phyloP scores from a whole-genome alignment of 2,797 vertebrate genomes.

The Pagetopsis macropterus region DNA sequence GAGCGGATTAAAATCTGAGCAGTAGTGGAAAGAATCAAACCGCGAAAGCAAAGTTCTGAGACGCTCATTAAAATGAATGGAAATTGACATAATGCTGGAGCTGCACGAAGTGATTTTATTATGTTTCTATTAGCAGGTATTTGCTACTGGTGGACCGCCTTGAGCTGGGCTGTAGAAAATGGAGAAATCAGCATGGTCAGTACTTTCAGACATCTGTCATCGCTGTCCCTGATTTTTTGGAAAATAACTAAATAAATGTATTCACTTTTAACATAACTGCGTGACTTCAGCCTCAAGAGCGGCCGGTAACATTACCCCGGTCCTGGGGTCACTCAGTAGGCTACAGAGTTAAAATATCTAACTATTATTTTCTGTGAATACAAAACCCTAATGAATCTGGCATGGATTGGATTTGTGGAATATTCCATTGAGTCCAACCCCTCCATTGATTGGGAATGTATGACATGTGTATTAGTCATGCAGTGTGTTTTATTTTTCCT shows the following conservation, averaged over 20 bases:
- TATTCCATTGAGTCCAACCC: slow-evolving; percentile 75
- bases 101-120: slow-evolving; percentile 36
- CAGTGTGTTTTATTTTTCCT: slow-evolving; percentile 81
- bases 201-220: slow-evolving; percentile 54
- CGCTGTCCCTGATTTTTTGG: slow-evolving; percentile 32
- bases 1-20: slow-evolving; percentile 57
- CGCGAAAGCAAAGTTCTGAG: slow-evolving; percentile 42
- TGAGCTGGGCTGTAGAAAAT: slow-evolving; percentile 37
- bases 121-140: slow-evolving; percentile 45
- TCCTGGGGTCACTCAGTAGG: slow-evolving; percentile 39
- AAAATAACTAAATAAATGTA: slow-evolving; percentile 51
- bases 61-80: slow-evolving; percentile 51
- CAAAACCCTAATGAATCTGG: slow-evolving; percentile 73
- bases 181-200: slow-evolving; percentile 17
- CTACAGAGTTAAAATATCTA: slow-evolving; percentile 25
- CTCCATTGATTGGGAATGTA: slow-evolving; percentile 80
- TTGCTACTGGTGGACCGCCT: slow-evolving; percentile 34
- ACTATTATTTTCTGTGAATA: slow-evolving; percentile 61
- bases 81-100: slow-evolving; percentile 47
- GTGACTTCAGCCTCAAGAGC: slow-evolving; percentile 28
- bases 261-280: slow-evolving; percentile 36
- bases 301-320: slow-evolving; percentile 43
- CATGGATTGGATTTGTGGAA: slow-evolving; percentile 71
- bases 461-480: slow-evolving; percentile 79
- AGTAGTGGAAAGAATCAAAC: slow-evolving; percentile 72